Percentiles rank a stretch among this genome's conserved stretches.
phyloP scores from a whole-genome alignment of 2,888 invertebrate species.

The Lysandra bellargus region DNA sequence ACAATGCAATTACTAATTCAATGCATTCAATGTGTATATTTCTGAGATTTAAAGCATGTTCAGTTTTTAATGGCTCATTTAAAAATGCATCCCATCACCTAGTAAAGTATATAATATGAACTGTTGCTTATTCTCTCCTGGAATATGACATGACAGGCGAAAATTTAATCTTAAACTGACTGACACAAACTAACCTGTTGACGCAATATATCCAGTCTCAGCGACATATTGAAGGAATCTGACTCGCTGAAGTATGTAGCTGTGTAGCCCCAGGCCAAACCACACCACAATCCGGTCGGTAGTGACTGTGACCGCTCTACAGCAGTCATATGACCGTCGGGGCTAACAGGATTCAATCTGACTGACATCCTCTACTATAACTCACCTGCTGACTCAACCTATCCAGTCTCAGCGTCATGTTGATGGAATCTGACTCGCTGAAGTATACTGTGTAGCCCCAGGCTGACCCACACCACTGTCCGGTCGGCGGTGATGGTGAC shows the following conservation, averaged over 20 bases:
- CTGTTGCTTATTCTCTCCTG: too few relatives aligned
- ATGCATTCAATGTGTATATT: too few relatives aligned
- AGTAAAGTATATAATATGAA: too few relatives aligned
- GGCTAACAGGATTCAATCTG: slow-evolving; percentile 66
- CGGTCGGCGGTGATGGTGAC: slow-evolving; percentile 85
- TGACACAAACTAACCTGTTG: not conserved
- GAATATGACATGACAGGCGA: too few relatives aligned
- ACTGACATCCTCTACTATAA: slow-evolving; percentile 9
- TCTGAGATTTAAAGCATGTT: too few relatives aligned
- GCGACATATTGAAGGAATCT: slow-evolving; percentile 67
- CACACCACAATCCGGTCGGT: slow-evolving; percentile 90
- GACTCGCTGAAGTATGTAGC: slow-evolving; percentile 90
- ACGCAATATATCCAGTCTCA: not conserved
- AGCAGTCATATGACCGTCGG: slow-evolving; percentile 90
- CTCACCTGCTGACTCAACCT: slow-evolving; percentile 87
- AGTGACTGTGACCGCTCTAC: slow-evolving; percentile 85
- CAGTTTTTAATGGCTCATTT: too few relatives aligned
- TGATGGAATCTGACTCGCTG: slow-evolving; percentile 89
- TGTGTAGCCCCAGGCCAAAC: slow-evolving; percentile 91
- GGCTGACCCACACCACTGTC: slow-evolving; percentile 91
- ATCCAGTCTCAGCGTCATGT: slow-evolving; percentile 86
- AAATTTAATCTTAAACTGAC: not conserved
- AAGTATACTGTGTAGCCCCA: slow-evolving; percentile 93
- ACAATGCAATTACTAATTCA: too few relatives aligned
- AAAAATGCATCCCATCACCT: too few relatives aligned